phyloP scores from a whole-genome alignment of 2,888 invertebrate species.

The Diloba caeruleocephala region DNA sequence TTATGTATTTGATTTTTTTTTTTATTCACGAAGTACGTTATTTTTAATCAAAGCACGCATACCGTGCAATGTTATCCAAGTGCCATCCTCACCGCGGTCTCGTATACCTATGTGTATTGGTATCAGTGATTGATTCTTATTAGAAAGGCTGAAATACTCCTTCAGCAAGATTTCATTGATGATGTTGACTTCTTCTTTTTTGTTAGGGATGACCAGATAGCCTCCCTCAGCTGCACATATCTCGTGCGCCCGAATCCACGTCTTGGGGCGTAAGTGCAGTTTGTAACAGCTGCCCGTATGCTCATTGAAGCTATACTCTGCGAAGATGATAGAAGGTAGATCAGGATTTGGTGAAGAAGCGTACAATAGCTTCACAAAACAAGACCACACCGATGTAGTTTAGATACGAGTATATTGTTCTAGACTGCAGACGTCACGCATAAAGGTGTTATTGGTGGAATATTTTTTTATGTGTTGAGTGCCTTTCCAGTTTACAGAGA shows the following conservation, averaged over 20 bases:
- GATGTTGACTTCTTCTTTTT: slow-evolving; percentile 3
- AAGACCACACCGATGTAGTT: no score
- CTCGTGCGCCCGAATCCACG: background rate
- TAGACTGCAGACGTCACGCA: no score
- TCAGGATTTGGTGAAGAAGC: no score
- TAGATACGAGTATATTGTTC: no score
- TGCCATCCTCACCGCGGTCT: background rate
- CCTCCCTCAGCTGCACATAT: slow-evolving; percentile 20
- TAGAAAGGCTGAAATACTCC: background rate
- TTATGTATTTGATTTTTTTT: no score
- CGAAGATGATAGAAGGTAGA: no score
- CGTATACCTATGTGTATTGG: background rate
- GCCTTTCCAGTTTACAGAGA: no score
- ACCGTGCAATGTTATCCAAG: background rate
- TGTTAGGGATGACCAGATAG: slow-evolving; percentile 13
- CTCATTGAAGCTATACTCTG: slow-evolving; percentile 2
- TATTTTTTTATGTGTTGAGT: no score
- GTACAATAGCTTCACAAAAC: no score
- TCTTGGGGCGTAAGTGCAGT: background rate
- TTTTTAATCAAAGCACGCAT: background rate
- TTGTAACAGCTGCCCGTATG: slow-evolving; percentile 28
- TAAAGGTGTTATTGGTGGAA: no score
- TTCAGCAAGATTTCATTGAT: background rate
- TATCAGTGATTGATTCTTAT: background rate
- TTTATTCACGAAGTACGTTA: no score